Base-by-base conservation (phyloP, 1,140 invertebrate genomes). In the Latrodectus geometricus region DNA sequence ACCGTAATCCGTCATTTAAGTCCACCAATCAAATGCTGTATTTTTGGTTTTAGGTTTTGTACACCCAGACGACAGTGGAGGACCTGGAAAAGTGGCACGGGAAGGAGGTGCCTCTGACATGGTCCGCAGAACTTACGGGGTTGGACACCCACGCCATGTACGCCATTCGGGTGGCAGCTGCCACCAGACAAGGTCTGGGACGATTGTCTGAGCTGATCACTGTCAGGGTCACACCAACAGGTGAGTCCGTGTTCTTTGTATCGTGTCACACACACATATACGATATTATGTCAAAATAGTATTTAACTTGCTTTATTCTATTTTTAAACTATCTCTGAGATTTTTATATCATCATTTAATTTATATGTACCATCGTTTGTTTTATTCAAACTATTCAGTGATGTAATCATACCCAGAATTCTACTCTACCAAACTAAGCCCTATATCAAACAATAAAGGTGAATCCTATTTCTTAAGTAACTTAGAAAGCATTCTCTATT, bases 141-240 rank as follows among this genome's bases (percentile, higher is more conserved):
- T 92, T 99, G 49, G 97, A 98, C 89, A 95, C 96, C 88, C 96
- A 96, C 90, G 95, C 96, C 4, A 95, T 96, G 88, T 99, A 99
- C 91, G 96, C 97, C 8, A 95, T 99, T 77, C 95, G 96, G 4
- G 96, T 99, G 0, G 96, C 96, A 50, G 96, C 96, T 0, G 93
- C 94, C 86, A 96, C 96, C 23, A 94, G 95, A 88, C 85, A 92
- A 89, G 92, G 92, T 15, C 89, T 93, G 49, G 93, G 93, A 20
- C 89, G 92, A 65, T 88, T 93, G 4, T 93, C 93, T 8, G 91
- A 92, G 95, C 91, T 94, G 94, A 91, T 92, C 0, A 96, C 95
- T 8, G 96, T 98, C 95, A 96, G 9, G 95, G 97, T 92, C 4
- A 88, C 88, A 17, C 89, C 89, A 8, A 88, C 88, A 65, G 89